These are phyloP conservation scores for Agelaius tricolor DNA, from an alignment of 2,113 vertebrate genomes.

Conservation along the genomic window DNA sequence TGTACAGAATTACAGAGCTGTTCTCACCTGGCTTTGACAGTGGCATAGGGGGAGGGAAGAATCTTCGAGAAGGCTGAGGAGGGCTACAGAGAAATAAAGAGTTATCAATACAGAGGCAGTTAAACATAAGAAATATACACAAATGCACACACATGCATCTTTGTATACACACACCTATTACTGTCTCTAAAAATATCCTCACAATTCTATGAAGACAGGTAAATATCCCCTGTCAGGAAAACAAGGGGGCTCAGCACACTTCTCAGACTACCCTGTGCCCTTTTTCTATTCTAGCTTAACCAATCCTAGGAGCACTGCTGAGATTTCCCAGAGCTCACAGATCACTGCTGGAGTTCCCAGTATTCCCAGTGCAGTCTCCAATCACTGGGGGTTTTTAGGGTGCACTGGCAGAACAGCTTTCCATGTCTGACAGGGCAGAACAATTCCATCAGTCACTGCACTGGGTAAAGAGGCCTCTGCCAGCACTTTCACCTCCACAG, in stretches of 20 bases:
- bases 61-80: slow-evolving; percentile 87
- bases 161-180: not conserved
- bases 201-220: not conserved
- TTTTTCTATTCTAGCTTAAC: not conserved
- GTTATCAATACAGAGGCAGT: not conserved
- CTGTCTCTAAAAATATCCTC: not conserved
- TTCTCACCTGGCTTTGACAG: slow-evolving; percentile 94
- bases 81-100: slow-evolving; percentile 76
- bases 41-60: slow-evolving; percentile 96
- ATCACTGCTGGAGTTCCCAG: not conserved
- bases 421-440: not conserved
- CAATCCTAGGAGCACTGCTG: not conserved
- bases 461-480: not conserved
- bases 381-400: not conserved
- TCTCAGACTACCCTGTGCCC: not conserved
- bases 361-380: not conserved
- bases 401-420: not conserved
- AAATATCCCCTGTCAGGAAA: not conserved
- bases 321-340: not conserved
- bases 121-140: not conserved
- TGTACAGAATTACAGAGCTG: not conserved
- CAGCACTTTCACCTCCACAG: not conserved
- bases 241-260: not conserved
- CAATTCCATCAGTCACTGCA: not conserved
- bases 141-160: not conserved